Base-by-base conservation (phyloP, 2,888 invertebrate genomes). In the Dryocosmus kuriphilus region DNA sequence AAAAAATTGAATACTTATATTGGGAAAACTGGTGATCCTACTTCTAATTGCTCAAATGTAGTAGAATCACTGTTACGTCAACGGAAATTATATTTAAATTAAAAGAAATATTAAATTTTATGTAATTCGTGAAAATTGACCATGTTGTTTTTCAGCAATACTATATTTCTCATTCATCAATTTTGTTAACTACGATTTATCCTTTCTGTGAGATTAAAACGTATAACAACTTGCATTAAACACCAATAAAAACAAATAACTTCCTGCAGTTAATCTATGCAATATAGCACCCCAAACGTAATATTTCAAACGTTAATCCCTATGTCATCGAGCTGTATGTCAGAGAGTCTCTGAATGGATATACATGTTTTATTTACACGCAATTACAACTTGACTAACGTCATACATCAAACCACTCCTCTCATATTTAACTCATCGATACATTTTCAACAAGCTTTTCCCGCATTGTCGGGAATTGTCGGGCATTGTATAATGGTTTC, bases 271-370 rank as follows among this genome's bases (percentile, higher is more conserved):
- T 51, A 32, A 71, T 71, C n/a, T 22, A 55, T 32, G 32, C 32
- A 55, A 55, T 55, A 51, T 71, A 27, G 11, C 46, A 51, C 5
- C 11, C 27, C n/a, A n/a, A 71, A 71, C n/a, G 30, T 51, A 71
- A 51, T 71, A 71, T 51, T 71, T 55, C 71, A 71, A 71, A 46
- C 51, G n/a, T n/a, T 71, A 71, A 71, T 71, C 46, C 51, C 67
- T 30, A 71, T n/a, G 32, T n/a, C 51, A 71, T 51, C 71, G 46
- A 71, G 55, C 55, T 71, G 51, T n/a, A 55, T 30, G 30, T 32
- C 30, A 46, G 51, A 51, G 51, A 51, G 27, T 30, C 30, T 30
- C n/a, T 71, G 51, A 32, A n/a, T 32, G 51, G 51, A 71, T 51
- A 71, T 32, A 46, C 46, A 71, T 71, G 51, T 55, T 51, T 51